Conservation (phyloP, 2,888 invertebrate genomes). For the Drosophila picticornis region DNA sequence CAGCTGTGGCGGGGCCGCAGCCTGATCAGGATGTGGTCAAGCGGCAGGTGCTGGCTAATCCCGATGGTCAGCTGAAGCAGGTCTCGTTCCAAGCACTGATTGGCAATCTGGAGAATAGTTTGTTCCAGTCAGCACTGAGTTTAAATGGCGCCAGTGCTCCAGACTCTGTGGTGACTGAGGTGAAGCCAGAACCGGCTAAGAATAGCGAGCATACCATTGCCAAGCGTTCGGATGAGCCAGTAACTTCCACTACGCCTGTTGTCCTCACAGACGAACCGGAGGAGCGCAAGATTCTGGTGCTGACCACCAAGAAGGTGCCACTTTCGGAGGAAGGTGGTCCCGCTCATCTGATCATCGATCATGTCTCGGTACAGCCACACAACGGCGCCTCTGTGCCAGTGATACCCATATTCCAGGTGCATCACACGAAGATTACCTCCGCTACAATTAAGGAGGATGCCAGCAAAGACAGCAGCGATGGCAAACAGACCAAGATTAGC, state of each 20-base stretch:
- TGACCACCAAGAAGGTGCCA: slow-evolving; percentile 76
- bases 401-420: slow-evolving; percentile 78
- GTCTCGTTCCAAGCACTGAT: slow-evolving; percentile 81
- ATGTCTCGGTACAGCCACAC: slow-evolving; percentile 77
- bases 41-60: slow-evolving; percentile 65
- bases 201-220: slow-evolving; percentile 40
- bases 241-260: not conserved
- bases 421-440: slow-evolving; percentile 71
- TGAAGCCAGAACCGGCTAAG: slow-evolving; percentile 41
- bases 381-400: slow-evolving; percentile 57
- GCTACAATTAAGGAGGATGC: slow-evolving; percentile 66
- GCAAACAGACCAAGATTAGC: slow-evolving; percentile 74
- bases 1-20: slow-evolving; percentile 28
- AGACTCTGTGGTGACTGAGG: slow-evolving; percentile 53
- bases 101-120: slow-evolving; percentile 78
- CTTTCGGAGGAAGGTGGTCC: slow-evolving; percentile 58
- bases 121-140: slow-evolving; percentile 80
- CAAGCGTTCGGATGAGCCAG: slow-evolving; percentile 56
- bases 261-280: slow-evolving; percentile 19
- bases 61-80: slow-evolving; percentile 70
- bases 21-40: slow-evolving; percentile 65
- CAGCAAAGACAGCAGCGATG: slow-evolving; percentile 60
- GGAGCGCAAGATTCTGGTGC: slow-evolving; percentile 66
- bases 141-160: slow-evolving; percentile 66
- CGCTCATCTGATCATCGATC: slow-evolving; percentile 82